These are phyloP conservation scores for Mactra quadrangularis DNA, from an alignment of 1,140 invertebrate genomes.

Conservation along the genomic window DNA sequence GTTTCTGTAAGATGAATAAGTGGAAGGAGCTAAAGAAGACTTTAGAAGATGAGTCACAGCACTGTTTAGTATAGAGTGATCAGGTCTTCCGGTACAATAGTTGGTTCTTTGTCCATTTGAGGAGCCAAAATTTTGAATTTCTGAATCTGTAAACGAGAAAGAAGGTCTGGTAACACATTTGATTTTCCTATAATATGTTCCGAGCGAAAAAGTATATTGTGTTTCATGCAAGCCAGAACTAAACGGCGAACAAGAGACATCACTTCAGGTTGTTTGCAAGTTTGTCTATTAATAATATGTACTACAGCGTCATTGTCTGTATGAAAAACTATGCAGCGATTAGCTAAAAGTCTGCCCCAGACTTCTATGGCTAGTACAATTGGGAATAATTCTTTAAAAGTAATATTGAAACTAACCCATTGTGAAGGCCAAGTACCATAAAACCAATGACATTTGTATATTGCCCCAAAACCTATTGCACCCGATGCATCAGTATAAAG, in stretches of 20 bases:
- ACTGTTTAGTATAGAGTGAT: background rate
- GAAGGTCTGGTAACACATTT: conserved; percentile 50
- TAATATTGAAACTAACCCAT: conserved; percentile 8
- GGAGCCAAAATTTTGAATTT: conserved; percentile 4
- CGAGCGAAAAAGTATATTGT: conserved; percentile 42
- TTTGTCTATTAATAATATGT: conserved; percentile 55
- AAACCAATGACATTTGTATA: conserved; percentile 40
- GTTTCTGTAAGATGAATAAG: background rate
- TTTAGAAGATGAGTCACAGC: background rate
- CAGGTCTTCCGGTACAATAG: background rate
- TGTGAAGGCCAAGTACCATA: conserved; percentile 16
- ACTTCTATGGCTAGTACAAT: conserved; percentile 56
- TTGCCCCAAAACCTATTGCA: conserved; percentile 13
- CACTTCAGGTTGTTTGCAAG: conserved; percentile 15
- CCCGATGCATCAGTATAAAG: conserved; percentile 49
- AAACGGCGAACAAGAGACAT: conserved; percentile 58
- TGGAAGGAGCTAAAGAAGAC: background rate
- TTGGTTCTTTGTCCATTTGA: conserved; percentile 32
- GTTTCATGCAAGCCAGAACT: conserved; percentile 32
- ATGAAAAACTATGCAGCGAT: conserved; percentile 41
- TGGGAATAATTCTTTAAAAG: conserved; percentile 55
- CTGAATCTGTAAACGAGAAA: conserved; percentile 60
- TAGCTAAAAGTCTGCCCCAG: conserved; percentile 32
- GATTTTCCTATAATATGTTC: conserved; percentile 56
- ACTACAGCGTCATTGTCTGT: conserved; percentile 59